Evolutionary conservation across 2,888 invertebrate genomes (phyloP), one percentile per base, ranked within the genome.

Genomic region (Congeria kusceri): DNA sequence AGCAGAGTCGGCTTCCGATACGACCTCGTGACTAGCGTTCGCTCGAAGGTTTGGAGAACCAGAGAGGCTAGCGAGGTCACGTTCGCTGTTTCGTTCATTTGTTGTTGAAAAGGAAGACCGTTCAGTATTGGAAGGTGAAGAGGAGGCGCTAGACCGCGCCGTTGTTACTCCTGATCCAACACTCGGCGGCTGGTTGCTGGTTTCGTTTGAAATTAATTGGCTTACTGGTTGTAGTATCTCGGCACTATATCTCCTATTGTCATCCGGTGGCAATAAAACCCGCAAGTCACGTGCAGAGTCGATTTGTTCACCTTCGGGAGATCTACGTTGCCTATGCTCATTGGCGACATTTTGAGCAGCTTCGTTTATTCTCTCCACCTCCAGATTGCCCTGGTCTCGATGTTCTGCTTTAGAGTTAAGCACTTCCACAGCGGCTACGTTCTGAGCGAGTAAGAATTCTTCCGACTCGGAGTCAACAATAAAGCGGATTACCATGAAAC

Each of bases 401-500:
- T 44, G 53, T 27, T 68, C 59, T 20, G 59, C 57, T 23, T 71
- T 15, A 27, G 83, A 83, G 61, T 77, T 67, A 4, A 83, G 47
- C 1, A 83, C 78, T 57, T 83, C 83, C 5, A 83, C 78, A n/a
- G 44, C 63, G 1, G 83, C 80, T 28, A 80, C 46, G 18, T 69
- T 61, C 9, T 64, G 76, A 27, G 63, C 67, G 9, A 80, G 47
- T 18, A 83, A 39, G 1, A 46, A 46, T 47, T 77, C 28, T 29
- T 83, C 80, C 1, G 73, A 67, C 20, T 80, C 83, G 13, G 78
- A 67, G 63, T 80, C 76, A 0, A 80, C 78, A 39, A 75, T 69
- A 53, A 83, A 83, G 32, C 83, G 46, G 46, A 83, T 80, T 23
- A 83, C 77, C 32, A 83, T 68, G 53, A 83, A 80, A 0, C 73